Percentiles rank a stretch among this genome's conserved stretches.
Conservation (phyloP, 2,113 vertebrate species). For the Thomomys bottae region DNA sequence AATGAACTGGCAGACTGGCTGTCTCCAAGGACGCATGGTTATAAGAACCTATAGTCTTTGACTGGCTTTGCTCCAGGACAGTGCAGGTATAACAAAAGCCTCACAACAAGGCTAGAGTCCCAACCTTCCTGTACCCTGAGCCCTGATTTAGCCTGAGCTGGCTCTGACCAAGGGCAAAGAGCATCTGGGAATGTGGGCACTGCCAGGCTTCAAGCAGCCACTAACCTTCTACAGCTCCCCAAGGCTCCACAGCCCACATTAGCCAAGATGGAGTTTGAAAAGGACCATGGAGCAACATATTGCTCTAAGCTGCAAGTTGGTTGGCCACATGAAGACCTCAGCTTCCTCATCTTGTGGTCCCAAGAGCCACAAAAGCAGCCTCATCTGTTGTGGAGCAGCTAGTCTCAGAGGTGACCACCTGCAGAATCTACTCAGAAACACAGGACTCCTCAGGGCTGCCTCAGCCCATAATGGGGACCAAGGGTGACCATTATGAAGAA, state of each 20-base stretch:
- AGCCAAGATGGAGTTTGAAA: constrained; percentile 55
- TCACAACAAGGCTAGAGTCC: background rate
- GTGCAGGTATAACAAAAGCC: background rate
- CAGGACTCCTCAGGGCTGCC: background rate
- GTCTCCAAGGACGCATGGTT: background rate
- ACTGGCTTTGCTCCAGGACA: background rate
- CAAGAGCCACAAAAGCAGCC: constrained; percentile 62
- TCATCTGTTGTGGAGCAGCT: constrained; percentile 44
- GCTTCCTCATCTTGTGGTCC: constrained; percentile 25
- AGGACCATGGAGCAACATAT: constrained; percentile 52
- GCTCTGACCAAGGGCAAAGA: background rate
- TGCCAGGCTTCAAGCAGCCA: background rate
- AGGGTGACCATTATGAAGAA: background rate
- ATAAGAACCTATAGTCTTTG: background rate
- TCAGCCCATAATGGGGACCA: background rate
- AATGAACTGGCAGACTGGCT: background rate
- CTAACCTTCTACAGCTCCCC: background rate
- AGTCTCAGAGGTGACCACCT: constrained; percentile 63
- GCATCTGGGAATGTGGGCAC: background rate
- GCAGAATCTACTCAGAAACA: constrained; percentile 24
- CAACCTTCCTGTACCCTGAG: background rate
- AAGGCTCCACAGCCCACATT: background rate
- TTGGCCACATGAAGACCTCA: constrained; percentile 53
- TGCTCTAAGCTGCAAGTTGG: constrained; percentile 51
- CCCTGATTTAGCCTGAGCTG: background rate